Conservation (phyloP, 23 tunicate species). For the Styela clava region DNA sequence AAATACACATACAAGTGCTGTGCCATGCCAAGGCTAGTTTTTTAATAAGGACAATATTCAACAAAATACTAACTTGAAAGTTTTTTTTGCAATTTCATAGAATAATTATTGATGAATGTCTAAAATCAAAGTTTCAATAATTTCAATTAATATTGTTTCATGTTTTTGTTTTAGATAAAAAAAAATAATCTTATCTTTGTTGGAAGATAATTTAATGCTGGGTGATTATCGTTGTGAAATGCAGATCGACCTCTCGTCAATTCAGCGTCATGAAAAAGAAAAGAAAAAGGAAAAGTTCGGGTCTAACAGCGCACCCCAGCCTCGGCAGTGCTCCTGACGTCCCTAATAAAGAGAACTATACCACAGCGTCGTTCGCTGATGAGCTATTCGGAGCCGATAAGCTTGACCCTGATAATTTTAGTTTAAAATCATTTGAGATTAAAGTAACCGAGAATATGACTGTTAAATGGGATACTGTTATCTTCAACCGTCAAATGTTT, state of each 20-base stretch:
- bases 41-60: too few relatives aligned
- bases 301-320: conserved; percentile 24
- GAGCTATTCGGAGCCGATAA: neutral
- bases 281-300: conserved; percentile 18
- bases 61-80: too few relatives aligned
- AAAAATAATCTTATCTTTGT: neutral
- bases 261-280: conserved; percentile 21
- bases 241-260: neutral
- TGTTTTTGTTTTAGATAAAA: neutral
- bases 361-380: neutral
- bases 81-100: too few relatives aligned
- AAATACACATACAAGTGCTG: too few relatives aligned
- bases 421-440: conserved; percentile 29
- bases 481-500: conserved; percentile 36
- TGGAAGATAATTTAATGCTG: neutral
- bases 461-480: conserved; percentile 49
- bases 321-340: conserved; percentile 98
- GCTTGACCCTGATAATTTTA: neutral
- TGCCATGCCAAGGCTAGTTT: too few relatives aligned
- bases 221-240: neutral
- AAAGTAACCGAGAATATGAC: conserved; percentile 32
- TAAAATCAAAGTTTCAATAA: too few relatives aligned
- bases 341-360: conserved; percentile 38
- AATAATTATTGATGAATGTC: too few relatives aligned
- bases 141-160: too few relatives aligned